These are phyloP conservation scores for Dicyrtoma fusca DNA, from an alignment of 2,888 invertebrate genomes.

Conservation along the genomic window DNA sequence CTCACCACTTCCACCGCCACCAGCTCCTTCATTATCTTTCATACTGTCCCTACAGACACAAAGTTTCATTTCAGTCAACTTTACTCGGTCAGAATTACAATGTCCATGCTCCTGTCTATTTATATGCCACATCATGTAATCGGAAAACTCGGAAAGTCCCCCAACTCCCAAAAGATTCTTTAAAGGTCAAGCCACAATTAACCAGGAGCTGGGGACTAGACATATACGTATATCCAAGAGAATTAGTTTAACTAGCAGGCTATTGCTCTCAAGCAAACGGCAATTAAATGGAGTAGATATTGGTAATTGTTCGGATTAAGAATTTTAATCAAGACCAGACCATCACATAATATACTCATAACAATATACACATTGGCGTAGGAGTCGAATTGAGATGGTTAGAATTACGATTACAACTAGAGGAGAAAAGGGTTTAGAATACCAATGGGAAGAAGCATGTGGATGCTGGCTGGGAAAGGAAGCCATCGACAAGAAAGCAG, in stretches of 20 bases:
- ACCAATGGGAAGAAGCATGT: not conserved
- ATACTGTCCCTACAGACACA: constrained; percentile 24
- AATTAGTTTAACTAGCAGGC: too few relatives aligned
- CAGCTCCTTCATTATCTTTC: constrained; percentile 31
- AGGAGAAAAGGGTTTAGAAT: not conserved
- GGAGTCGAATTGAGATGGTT: not conserved
- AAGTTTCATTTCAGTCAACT: not conserved
- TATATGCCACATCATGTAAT: too few relatives aligned
- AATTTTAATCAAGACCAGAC: too few relatives aligned
- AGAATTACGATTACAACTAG: not conserved
- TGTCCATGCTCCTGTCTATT: too few relatives aligned
- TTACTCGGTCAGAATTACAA: not conserved
- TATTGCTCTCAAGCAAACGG: too few relatives aligned
- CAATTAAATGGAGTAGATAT: too few relatives aligned
- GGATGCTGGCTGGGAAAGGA: not conserved
- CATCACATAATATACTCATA: not conserved
- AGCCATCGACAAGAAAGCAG: not conserved
- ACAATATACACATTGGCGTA: not conserved
- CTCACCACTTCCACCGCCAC: not conserved
- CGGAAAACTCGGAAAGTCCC: too few relatives aligned
- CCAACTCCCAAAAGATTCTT: too few relatives aligned
- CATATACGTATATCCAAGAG: too few relatives aligned
- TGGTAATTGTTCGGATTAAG: too few relatives aligned
- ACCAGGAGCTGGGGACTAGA: too few relatives aligned
- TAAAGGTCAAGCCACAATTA: too few relatives aligned